phyloP scores from a whole-genome alignment of 2,888 invertebrate genomes.

The Drosophila antonietae region DNA sequence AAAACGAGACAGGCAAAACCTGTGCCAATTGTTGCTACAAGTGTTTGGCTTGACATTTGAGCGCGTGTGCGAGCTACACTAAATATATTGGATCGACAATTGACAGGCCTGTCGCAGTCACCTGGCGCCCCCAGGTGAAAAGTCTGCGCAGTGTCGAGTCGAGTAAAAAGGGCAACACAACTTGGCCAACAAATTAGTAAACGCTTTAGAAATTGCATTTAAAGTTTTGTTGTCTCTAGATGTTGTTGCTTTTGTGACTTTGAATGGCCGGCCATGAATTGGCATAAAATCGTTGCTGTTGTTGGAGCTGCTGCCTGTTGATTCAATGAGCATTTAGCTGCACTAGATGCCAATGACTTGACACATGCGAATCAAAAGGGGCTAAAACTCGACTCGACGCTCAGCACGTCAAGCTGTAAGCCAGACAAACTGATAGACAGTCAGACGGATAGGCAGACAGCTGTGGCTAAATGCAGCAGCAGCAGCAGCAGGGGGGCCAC shows the following conservation, averaged over 20 bases:
- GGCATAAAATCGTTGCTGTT: slow-evolving; percentile 63
- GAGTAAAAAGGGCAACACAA: slow-evolving; percentile 40
- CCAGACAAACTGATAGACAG: slow-evolving; percentile 43
- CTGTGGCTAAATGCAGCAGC: slow-evolving; percentile 52
- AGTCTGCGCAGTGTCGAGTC: slow-evolving; percentile 21
- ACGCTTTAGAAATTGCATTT: slow-evolving; percentile 63
- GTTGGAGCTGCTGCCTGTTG: slow-evolving; percentile 50
- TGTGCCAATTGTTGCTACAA: slow-evolving; percentile 78
- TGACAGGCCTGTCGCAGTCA: slow-evolving; percentile 51
- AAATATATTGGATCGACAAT: slow-evolving; percentile 54
- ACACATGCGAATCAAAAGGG: slow-evolving; percentile 77
- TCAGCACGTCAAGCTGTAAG: slow-evolving; percentile 54
- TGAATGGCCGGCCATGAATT: slow-evolving; percentile 67
- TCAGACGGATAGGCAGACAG: slow-evolving; percentile 39
- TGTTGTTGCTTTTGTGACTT: slow-evolving; percentile 38
- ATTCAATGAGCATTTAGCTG: slow-evolving; percentile 73
- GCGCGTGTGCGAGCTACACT: slow-evolving; percentile 60
- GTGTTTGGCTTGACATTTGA: slow-evolving; percentile 75
- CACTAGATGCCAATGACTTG: slow-evolving; percentile 81
- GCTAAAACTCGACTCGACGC: slow-evolving; percentile 56
- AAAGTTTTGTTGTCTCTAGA: slow-evolving; percentile 21
- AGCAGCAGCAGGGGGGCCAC: slow-evolving; percentile 44
- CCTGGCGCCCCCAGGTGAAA: slow-evolving; percentile 65
- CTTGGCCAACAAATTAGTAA: slow-evolving; percentile 69
- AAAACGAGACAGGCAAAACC: slow-evolving; percentile 58